Base-by-base conservation (phyloP, 2,888 invertebrate species). In the Ormia ochracea region DNA sequence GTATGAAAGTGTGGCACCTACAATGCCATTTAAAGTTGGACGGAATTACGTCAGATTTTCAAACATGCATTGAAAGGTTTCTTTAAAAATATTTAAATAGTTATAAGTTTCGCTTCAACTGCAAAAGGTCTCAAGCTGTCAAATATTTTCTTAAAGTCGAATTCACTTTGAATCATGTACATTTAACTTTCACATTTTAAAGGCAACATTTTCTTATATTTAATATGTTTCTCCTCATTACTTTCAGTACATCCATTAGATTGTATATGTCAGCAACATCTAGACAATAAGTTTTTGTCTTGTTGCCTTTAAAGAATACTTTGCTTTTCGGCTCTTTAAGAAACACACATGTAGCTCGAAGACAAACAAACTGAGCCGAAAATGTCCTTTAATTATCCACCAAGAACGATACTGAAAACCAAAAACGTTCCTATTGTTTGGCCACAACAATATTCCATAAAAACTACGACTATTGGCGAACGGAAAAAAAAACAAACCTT, bases 311-410 rank as follows among this genome's bases (percentile, higher is more conserved):
- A 73, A 45, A 36, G 52, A 63, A 31, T 14, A 43, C 12, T 43
- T 63, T 19, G 2, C 4, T 23, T 54, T 65, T 36, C 23, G 38
- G n/a, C 14, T 54, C 26, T 56, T 9, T 6, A 23, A 9, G 28
- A 65, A 21, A 21, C n/a, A 56, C 10, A 70, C 14, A 21, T 28
- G 26, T 36, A 26, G 10, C 36, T 26, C 21, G 31, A 45, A 48
- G 56, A 56, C 48, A 48, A 50, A 54, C 61, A 43, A 65, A 48
- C 36, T 45, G 38, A 54, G 63, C 45, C 41, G 65, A 23, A 56
- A 56, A 65, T 65, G 72, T 78, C 72, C 72, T 72, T 72, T 78
- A 78, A 78, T 78, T 78, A 66, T 36, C 28, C 65, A 66, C 26
- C 54, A 66, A 66, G 54, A 43, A 54, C 21, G 6, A 38, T 41